These are phyloP conservation scores for Varroa destructor DNA, from an alignment of 1,140 invertebrate genomes.

Conservation along the genomic window DNA sequence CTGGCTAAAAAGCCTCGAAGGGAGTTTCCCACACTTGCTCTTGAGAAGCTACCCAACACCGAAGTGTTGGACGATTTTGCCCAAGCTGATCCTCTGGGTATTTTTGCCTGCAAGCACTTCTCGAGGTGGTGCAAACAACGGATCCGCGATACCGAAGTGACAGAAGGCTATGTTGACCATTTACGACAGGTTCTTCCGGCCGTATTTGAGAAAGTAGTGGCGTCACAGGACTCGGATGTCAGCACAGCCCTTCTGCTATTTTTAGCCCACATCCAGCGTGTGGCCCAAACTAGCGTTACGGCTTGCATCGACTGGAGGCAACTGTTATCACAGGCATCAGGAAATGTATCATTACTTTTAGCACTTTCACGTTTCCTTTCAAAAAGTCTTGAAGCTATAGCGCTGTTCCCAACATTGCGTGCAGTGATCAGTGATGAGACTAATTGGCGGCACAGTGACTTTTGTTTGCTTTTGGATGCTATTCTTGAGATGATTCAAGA, in stretches of 20 bases:
- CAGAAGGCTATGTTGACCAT: not conserved
- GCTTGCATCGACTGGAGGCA: not conserved
- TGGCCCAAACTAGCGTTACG: not conserved
- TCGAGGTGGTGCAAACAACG: not conserved
- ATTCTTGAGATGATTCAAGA: not conserved
- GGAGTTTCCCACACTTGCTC: too few relatives aligned
- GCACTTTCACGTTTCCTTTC: not conserved
- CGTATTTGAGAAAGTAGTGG: not conserved
- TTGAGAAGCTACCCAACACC: not conserved
- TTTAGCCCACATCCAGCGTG: not conserved
- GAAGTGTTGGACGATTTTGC: conserved; percentile 8
- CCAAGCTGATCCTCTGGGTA: not conserved
- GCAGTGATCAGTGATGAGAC: not conserved
- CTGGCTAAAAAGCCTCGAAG: too few relatives aligned
- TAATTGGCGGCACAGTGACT: not conserved
- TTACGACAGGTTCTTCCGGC: not conserved
- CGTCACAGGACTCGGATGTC: not conserved
- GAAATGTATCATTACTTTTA: not conserved
- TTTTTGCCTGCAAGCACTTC: conserved; percentile 8
- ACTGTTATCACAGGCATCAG: not conserved
- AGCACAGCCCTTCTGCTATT: not conserved
- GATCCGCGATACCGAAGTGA: not conserved
- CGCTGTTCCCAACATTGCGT: not conserved
- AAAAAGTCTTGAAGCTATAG: not conserved
- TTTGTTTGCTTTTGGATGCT: not conserved